A percentile compares a stretch with the other conserved stretches of the same genome.
Conservation (phyloP, 2,113 vertebrate species). For the Vidua macroura region DNA sequence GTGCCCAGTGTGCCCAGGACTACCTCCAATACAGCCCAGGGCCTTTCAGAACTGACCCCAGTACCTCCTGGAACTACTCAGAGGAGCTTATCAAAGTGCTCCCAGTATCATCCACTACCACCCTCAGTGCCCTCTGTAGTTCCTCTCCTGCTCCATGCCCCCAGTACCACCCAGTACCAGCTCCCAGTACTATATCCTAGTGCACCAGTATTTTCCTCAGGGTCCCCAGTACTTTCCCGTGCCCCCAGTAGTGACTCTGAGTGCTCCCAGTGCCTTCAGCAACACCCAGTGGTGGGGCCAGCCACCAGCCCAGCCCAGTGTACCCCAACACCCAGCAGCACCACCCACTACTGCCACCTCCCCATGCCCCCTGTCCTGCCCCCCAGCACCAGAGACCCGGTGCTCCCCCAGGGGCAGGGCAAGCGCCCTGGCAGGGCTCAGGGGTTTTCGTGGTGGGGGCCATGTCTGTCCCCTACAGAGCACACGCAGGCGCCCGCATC, state of each 20-base stretch:
- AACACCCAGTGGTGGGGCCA: background rate
- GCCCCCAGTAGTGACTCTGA: background rate
- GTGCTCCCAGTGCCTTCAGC: background rate
- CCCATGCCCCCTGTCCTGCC: accelerated
- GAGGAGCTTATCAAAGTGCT: background rate
- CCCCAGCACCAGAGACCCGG: background rate
- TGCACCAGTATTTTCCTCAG: background rate
- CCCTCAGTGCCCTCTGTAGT: background rate
- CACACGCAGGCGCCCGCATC: background rate
- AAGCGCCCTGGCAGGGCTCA: background rate
- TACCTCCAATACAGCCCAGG: accelerated
- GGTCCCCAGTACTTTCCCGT: background rate
- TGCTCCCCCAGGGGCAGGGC: background rate
- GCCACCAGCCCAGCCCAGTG: background rate
- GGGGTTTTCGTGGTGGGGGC: accelerated
- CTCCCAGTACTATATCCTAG: background rate
- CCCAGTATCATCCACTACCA: background rate
- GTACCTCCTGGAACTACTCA: background rate
- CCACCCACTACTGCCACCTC: background rate
- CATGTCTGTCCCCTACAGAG: background rate
- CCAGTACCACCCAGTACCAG: background rate
- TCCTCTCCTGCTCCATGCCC: too few relatives aligned
- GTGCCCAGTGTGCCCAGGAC: background rate
- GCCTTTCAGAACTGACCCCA: background rate
- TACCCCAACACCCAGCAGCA: background rate